phyloP scores from a whole-genome alignment of 1,140 invertebrate species.

The Bombus pascuorum region DNA sequence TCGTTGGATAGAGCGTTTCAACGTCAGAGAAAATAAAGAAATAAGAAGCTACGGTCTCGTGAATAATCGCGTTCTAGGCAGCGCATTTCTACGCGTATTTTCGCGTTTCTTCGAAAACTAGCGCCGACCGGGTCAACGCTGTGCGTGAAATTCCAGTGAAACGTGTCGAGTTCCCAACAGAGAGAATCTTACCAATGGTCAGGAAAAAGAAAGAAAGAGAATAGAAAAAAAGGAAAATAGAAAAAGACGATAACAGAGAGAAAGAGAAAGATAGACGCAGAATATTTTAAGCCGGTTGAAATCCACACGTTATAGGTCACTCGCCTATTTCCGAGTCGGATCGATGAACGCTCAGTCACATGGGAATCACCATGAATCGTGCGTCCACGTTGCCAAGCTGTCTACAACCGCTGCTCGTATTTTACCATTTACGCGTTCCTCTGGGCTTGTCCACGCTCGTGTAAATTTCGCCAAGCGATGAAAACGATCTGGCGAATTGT shows the following conservation, averaged over 20 bases:
- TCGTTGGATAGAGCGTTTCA: background rate
- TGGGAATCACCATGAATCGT: slow-evolving; percentile 50
- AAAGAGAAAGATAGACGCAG: background rate
- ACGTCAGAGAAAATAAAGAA: background rate
- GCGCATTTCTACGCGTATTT: background rate
- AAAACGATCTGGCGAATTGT: background rate
- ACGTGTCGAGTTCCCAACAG: background rate
- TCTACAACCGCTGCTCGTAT: slow-evolving; percentile 28
- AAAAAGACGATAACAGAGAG: background rate
- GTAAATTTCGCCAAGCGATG: background rate
- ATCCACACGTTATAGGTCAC: slow-evolving; percentile 39
- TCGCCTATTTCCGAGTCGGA: slow-evolving; percentile 29
- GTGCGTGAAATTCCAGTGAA: background rate
- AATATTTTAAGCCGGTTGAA: slow-evolving; percentile 14
- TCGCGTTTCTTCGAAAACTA: background rate
- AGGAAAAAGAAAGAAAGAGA: too few species aligned
- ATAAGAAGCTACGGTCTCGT: background rate
- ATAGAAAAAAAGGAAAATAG: background rate
- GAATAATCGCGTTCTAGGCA: too few species aligned
- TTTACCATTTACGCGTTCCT: slow-evolving; percentile 29
- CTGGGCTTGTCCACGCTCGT: background rate
- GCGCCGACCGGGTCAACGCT: background rate
- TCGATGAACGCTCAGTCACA: slow-evolving; percentile 49
- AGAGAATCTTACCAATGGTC: background rate
- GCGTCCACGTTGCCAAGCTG: slow-evolving; percentile 40